These are phyloP conservation scores for Tridacna gigas DNA, from an alignment of 2,888 invertebrate species.

Conservation along the genomic window DNA sequence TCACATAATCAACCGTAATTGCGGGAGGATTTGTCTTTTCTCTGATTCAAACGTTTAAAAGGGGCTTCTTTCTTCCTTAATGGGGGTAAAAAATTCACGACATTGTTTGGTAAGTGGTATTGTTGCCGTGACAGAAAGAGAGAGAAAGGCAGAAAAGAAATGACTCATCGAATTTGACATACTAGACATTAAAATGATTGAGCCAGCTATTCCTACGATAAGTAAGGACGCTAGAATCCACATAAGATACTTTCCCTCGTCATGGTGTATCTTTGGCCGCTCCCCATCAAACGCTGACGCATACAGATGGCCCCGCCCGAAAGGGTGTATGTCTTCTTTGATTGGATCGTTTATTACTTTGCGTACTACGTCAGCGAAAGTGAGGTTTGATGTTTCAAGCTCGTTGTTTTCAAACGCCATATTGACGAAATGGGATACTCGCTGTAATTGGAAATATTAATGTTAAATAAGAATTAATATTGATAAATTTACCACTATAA, in stretches of 20 bases:
- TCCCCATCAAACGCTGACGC: constrained; percentile 33
- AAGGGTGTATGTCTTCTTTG: constrained; percentile 57
- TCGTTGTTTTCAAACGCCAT: constrained; percentile 38
- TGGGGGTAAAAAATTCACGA: background rate
- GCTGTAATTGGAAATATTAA: constrained; percentile 9
- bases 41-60: no score
- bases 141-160: background rate
- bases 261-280: constrained; percentile 37
- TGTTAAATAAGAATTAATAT: no score
- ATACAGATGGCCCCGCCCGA: constrained; percentile 55
- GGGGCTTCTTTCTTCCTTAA: background rate
- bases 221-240: constrained; percentile 47
- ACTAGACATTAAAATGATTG: constrained; percentile 58
- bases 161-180: constrained; percentile 16
- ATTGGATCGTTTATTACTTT: constrained; percentile 61
- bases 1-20: no score
- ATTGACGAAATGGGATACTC: constrained; percentile 34
- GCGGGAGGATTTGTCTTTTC: no score
- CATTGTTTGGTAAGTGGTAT: background rate
- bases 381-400: constrained; percentile 21
- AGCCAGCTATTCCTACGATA: constrained; percentile 41
- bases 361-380: constrained; percentile 58
- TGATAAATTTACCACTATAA: no score
- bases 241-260: constrained; percentile 49
- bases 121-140: background rate